Base-by-base conservation (phyloP, 2,797 vertebrate genomes). In the Cottoperca gobio region DNA sequence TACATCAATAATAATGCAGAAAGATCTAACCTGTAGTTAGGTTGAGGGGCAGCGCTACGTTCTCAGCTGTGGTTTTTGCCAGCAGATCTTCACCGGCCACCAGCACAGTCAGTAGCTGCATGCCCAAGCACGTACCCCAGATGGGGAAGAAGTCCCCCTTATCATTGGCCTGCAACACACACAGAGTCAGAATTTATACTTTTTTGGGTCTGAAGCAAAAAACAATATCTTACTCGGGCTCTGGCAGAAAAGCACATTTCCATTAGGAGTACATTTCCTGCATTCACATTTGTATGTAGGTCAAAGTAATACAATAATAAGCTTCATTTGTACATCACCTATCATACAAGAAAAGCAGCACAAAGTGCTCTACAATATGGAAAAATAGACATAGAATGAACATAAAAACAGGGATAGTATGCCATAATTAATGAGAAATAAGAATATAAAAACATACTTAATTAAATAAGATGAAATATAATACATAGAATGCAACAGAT, bases 41-140 rank as follows among this genome's bases (percentile, higher is more conserved):
- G 79, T 95, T 94, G 57, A 96, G 94, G 0, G 95, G 95, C 73
- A 95, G 21, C 0, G 94, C 59, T 9, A 95, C 10, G 58, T 96
- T 96, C 54, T 92, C 82, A 12, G 94, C 94, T 2, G 82, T 69
- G 26, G 95, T 92, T 0, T 70, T 70, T 43, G 64, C 79, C 73
- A 96, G 74, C 57, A 96, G 89, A 59, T 94, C 91, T 73, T 94
- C 54, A 17, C 90, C 94, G 0, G 95, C 84, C 40, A 95, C 95
- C 76, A 95, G 67, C 0, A 92, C 93, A 8, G 94, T 95, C 73
- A 96, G 94, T 0, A 95, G 83, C 88, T 96, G 95, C 82, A 96
- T 89, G 7, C 96, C 96, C 91, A 96, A 62, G 65, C 96, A 96
- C 0, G 95, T 96, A 2, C 96, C 95, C 96, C 96, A 96, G 74